Conservation (phyloP, 2,888 invertebrate species). For the Mythimna pallens region DNA sequence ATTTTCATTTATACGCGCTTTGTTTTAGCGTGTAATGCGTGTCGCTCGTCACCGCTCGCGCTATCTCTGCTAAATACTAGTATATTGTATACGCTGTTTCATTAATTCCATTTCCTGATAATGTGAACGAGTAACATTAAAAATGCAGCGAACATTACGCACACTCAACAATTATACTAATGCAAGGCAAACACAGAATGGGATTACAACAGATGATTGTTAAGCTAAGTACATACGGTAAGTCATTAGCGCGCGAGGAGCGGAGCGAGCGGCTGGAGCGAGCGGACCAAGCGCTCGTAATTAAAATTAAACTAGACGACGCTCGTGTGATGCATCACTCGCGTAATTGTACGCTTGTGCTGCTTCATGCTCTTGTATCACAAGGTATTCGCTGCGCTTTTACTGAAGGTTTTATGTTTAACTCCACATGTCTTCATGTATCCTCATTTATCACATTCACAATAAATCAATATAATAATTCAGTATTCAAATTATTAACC, state of each 20-base stretch:
- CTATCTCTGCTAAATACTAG: not conserved
- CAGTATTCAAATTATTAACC: not conserved
- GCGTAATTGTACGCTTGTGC: constrained; percentile 50
- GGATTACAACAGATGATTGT: constrained; percentile 31
- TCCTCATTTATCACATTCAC: not conserved
- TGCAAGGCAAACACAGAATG: constrained; percentile 36
- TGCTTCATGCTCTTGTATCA: constrained; percentile 33
- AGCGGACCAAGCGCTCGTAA: constrained; percentile 49
- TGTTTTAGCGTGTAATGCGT: constrained; percentile 45
- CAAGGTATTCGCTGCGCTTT: not conserved
- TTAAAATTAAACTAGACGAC: constrained; percentile 57
- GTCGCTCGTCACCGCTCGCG: constrained; percentile 15
- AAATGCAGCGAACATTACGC: constrained; percentile 4
- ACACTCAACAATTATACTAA: constrained; percentile 35
- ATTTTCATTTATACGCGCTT: constrained; percentile 60
- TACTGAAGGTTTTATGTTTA: not conserved
- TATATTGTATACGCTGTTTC: constrained; percentile 5
- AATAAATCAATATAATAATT: not conserved
- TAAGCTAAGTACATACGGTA: constrained; percentile 35
- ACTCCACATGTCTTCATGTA: not conserved
- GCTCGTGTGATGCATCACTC: constrained; percentile 50
- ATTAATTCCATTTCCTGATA: constrained; percentile 21
- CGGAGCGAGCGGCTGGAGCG: constrained; percentile 21
- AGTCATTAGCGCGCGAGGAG: constrained; percentile 49
- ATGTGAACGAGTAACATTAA: constrained; percentile 13